These are phyloP conservation scores for Platycheirus albimanus DNA, from an alignment of 2,888 invertebrate species.

Conservation along the genomic window DNA sequence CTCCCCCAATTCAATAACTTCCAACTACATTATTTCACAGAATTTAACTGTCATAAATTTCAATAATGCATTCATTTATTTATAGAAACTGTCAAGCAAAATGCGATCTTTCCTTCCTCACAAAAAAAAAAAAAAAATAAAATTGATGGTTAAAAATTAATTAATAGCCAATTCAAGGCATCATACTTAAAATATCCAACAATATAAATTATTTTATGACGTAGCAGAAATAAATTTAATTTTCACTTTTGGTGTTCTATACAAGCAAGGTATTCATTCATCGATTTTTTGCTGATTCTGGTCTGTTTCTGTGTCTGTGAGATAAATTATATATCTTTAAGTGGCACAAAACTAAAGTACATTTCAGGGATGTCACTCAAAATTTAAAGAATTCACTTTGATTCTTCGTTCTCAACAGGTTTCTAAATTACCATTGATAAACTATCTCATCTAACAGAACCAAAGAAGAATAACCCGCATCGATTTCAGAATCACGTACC, in stretches of 20 bases:
- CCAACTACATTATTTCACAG: too few species aligned
- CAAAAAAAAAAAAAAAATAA: background rate
- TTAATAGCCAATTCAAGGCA: slow-evolving; percentile 30
- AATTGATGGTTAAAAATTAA: slow-evolving; percentile 56
- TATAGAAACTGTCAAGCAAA: too few species aligned
- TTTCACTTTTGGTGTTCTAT: too few species aligned
- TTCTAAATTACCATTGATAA: slow-evolving; percentile 44
- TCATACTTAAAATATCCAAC: background rate
- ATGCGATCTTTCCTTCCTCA: too few species aligned
- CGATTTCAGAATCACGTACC: slow-evolving; percentile 67
- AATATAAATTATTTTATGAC: slow-evolving; percentile 55
- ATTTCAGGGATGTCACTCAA: background rate
- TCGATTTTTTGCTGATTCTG: too few species aligned
- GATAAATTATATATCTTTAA: slow-evolving; percentile 16
- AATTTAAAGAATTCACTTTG: slow-evolving; percentile 31
- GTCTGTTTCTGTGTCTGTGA: too few species aligned
- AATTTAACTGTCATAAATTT: too few species aligned
- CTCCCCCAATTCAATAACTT: too few species aligned
- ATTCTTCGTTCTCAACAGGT: slow-evolving; percentile 60
- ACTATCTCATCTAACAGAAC: slow-evolving; percentile 36
- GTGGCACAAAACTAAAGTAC: background rate
- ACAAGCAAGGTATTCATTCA: too few species aligned
- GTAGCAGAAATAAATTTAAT: slow-evolving; percentile 9
- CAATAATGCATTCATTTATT: too few species aligned
- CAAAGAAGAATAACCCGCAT: slow-evolving; percentile 52